Percentiles rank a stretch among this genome's conserved stretches.
phyloP scores from a whole-genome alignment of 2,797 vertebrate genomes.

The Poliocrania exsul region DNA sequence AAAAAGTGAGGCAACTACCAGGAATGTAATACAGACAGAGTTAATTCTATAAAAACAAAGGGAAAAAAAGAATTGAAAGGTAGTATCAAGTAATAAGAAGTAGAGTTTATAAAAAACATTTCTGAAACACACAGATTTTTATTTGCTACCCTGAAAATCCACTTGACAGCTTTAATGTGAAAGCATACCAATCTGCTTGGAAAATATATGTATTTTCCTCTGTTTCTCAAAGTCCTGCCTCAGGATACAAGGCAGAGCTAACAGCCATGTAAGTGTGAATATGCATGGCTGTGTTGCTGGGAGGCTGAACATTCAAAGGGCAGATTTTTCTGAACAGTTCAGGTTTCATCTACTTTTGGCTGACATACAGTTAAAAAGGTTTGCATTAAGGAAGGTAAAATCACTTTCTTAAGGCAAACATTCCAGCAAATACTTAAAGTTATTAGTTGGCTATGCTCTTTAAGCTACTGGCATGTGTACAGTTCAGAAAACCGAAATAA shows the following conservation, averaged over 20 bases:
- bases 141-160: slow-evolving; percentile 57
- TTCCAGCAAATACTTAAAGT: background rate
- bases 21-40: slow-evolving; percentile 25
- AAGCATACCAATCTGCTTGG: slow-evolving; percentile 34
- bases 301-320: slow-evolving; percentile 34
- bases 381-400: background rate
- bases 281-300: slow-evolving; percentile 11
- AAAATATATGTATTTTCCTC: slow-evolving; percentile 38
- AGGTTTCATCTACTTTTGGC: slow-evolving; percentile 18
- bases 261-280: slow-evolving; percentile 41
- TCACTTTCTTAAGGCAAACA: background rate
- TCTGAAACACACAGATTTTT: slow-evolving; percentile 2
- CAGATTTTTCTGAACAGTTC: slow-evolving; percentile 14
- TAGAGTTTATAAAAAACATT: slow-evolving; percentile 16
- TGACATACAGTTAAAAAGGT: slow-evolving; percentile 1
- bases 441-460: background rate
- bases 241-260: slow-evolving; percentile 36
- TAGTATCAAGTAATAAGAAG: background rate
- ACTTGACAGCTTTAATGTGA: slow-evolving; percentile 48
- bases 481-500: background rate
- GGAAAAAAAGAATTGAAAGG: background rate
- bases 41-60: slow-evolving; percentile 2
- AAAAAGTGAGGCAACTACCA: slow-evolving; percentile 18
- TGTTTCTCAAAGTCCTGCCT: slow-evolving; percentile 44
- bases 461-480: background rate